These are phyloP conservation scores for Siniperca scherzeri DNA, from an alignment of 2,797 vertebrate species.

Conservation along the genomic window DNA sequence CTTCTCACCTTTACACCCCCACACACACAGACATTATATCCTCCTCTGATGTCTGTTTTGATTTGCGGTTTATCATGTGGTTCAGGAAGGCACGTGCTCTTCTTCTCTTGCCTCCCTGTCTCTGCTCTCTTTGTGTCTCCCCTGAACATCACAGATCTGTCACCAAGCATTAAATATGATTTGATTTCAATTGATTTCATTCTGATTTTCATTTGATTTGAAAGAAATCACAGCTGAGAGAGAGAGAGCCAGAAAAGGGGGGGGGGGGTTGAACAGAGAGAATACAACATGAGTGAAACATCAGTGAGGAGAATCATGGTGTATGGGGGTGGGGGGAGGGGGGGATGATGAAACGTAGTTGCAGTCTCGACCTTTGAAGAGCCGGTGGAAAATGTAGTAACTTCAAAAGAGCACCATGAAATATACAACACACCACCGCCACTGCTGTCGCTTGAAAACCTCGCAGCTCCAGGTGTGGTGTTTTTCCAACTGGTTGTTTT, in stretches of 20 bases:
- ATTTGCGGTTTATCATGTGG: conserved; percentile 51
- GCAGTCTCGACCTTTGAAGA: conserved; percentile 81
- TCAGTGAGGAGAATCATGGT: conserved; percentile 58
- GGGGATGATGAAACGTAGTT: conserved; percentile 69
- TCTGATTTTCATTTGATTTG: conserved; percentile 52
- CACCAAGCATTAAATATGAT: conserved; percentile 44
- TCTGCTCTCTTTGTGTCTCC: conserved; percentile 27
- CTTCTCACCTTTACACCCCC: conserved; percentile 13
- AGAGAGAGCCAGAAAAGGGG: conserved; percentile 14
- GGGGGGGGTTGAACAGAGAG: conserved; percentile 55
- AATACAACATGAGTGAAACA: conserved; percentile 66
- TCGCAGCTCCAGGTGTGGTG: conserved; percentile 60
- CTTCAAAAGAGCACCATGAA: conserved; percentile 82
- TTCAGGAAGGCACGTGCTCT: conserved; percentile 24
- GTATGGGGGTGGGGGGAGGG: background rate
- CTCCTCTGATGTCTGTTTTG: conserved; percentile 54
- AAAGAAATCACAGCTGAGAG: conserved; percentile 42
- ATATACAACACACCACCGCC: conserved; percentile 74
- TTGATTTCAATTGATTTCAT: conserved; percentile 35
- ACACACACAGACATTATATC: background rate
- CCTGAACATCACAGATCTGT: conserved; percentile 48
- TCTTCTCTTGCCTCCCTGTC: conserved; percentile 19
- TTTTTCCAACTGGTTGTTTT: conserved; percentile 54
- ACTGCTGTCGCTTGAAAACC: conserved; percentile 44
- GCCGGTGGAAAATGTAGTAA: conserved; percentile 72